Evolutionary conservation across 2,797 vertebrate species (phyloP).

Genomic region (Argentina silus): DNA sequence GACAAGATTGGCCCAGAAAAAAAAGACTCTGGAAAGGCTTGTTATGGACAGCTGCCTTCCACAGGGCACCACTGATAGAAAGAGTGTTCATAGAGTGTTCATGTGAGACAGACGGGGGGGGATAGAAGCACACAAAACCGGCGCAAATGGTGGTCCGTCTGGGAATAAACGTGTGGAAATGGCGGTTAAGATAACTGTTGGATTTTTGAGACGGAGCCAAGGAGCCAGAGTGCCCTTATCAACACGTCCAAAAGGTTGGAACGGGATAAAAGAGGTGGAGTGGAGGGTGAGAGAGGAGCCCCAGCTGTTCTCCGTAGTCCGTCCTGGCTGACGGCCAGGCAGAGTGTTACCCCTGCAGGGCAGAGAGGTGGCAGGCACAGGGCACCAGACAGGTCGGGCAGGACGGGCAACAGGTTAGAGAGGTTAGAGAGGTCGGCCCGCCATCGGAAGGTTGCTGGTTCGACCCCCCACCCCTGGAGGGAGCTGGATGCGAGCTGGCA

Average conservation of each 20-base stretch:
- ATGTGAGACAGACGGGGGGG: conserved; percentile 36
- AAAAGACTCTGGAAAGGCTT: conserved; percentile 62
- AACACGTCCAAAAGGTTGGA: conserved; percentile 51
- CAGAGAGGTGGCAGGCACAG: conserved; percentile 24
- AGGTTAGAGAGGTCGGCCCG: no score
- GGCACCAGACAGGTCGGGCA: not conserved
- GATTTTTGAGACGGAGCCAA: conserved; percentile 37
- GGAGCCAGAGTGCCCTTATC: conserved; percentile 11
- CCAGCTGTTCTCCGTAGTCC: conserved; percentile 54
- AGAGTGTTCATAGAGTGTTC: conserved; percentile 43
- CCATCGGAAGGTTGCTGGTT: no score
- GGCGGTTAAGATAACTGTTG: conserved; percentile 23
- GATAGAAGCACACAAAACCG: conserved; percentile 25
- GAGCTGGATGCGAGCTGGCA: no score
- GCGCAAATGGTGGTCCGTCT: conserved; percentile 50
- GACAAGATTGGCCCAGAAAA: conserved; percentile 67
- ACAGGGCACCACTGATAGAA: conserved; percentile 52
- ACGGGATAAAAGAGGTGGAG: conserved; percentile 25
- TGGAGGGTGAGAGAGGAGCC: not conserved
- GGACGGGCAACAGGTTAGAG: no score
- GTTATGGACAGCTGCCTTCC: conserved; percentile 57
- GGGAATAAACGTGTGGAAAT: not conserved
- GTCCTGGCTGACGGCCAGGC: conserved; percentile 48
- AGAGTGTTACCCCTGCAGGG: conserved; percentile 41
- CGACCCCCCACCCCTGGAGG: no score